Conservation (phyloP, 2,888 invertebrate species). For the Prosapia bicincta region DNA sequence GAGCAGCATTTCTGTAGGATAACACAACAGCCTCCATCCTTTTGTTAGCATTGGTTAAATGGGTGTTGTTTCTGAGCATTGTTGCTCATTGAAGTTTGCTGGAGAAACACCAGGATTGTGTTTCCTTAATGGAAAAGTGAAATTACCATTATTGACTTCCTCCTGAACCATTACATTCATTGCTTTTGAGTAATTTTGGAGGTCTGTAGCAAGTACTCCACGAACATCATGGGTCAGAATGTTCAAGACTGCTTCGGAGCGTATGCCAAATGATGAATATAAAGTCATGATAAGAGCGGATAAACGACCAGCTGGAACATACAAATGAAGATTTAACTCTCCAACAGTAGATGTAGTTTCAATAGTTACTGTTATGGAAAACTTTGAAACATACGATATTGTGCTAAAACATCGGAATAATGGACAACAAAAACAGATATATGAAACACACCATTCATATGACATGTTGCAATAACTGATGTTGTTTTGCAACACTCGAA, state of each 20-base stretch:
- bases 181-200: slow-evolving; percentile 41
- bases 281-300: slow-evolving; percentile 44
- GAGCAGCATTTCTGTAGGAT: no score
- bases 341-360: slow-evolving; percentile 45
- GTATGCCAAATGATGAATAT: slow-evolving; percentile 42
- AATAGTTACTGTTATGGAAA: slow-evolving; percentile 43
- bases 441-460: slow-evolving; percentile 22
- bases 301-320: slow-evolving; percentile 42
- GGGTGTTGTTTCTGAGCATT: no score
- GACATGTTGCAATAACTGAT: slow-evolving; percentile 17
- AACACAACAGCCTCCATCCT: no score
- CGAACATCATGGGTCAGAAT: slow-evolving; percentile 38
- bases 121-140: no score
- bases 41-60: no score
- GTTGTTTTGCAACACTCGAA: slow-evolving; percentile 36
- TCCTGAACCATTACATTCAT: no score
- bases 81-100: no score
- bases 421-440: slow-evolving; percentile 28
- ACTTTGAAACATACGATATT: slow-evolving; percentile 43
- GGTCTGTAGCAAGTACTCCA: not conserved
- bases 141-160: no score
- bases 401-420: slow-evolving; percentile 38
- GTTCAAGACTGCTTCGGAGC: slow-evolving; percentile 42
- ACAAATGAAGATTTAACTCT: slow-evolving; percentile 43
- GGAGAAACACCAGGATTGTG: no score